Evolutionary conservation across 2,797 vertebrate genomes (phyloP).

Genomic region (Tangara arthus): DNA sequence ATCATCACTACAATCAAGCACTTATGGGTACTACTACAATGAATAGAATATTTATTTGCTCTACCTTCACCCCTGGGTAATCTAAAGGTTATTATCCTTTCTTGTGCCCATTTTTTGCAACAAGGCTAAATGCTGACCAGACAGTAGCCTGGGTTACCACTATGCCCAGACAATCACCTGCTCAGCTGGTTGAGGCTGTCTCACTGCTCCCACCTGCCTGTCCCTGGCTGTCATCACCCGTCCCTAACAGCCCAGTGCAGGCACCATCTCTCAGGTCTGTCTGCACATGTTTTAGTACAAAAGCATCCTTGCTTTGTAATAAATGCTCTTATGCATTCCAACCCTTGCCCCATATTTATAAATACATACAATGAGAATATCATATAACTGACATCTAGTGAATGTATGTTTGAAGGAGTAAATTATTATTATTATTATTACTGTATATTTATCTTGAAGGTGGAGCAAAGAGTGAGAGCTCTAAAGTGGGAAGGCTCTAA

Average conservation of each 20-base stretch:
- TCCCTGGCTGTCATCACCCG: not conserved
- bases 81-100: not conserved
- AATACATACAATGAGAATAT: not conserved
- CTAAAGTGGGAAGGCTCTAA: not conserved
- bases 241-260: not conserved
- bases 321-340: not conserved
- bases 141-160: not conserved
- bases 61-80: not conserved
- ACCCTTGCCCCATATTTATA: not conserved
- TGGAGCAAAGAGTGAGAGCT: not conserved
- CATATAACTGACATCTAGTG: not conserved
- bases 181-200: not conserved
- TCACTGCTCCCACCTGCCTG: not conserved
- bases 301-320: not conserved
- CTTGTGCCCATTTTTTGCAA: not conserved
- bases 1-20: not conserved
- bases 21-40: not conserved
- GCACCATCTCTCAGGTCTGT: not conserved
- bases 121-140: not conserved
- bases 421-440: not conserved
- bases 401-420: not conserved
- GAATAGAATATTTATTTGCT: not conserved
- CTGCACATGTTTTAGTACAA: not conserved
- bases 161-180: not conserved
- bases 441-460: not conserved